These are phyloP conservation scores for Lithobates pipiens DNA, from an alignment of 2,797 vertebrate species.

Conservation along the genomic window DNA sequence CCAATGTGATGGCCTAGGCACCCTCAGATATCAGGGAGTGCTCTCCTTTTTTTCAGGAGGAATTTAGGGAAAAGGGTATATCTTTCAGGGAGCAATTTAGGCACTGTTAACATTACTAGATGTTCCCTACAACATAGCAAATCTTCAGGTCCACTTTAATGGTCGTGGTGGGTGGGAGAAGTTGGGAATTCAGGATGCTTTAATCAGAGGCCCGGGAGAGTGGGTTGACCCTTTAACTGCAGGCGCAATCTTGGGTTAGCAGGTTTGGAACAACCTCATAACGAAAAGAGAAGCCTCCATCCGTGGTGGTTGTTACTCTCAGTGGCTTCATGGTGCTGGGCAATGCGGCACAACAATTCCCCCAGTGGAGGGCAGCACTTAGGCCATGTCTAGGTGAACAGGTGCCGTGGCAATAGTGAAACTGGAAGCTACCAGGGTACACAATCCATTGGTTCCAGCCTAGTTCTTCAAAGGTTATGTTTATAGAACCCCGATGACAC, in stretches of 20 bases:
- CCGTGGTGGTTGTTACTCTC: slow-evolving; percentile 88
- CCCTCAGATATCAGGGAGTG: no score
- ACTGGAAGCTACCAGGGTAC: slow-evolving; percentile 85
- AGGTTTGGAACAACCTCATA: slow-evolving; percentile 90
- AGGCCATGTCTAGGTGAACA: slow-evolving; percentile 76
- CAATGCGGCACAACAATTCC: slow-evolving; percentile 87
- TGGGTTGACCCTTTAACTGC: slow-evolving; percentile 72
- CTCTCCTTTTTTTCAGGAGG: no score
- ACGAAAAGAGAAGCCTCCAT: slow-evolving; percentile 89
- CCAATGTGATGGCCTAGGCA: no score
- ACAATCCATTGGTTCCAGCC: slow-evolving; percentile 95
- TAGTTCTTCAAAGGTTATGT: slow-evolving; percentile 91
- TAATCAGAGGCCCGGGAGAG: background rate
- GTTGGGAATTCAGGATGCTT: no score
- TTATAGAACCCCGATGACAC: slow-evolving; percentile 82
- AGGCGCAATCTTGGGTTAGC: slow-evolving; percentile 89
- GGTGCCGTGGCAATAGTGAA: slow-evolving; percentile 90
- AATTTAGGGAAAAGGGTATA: no score
- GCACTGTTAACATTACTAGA: no score
- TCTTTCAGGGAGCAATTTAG: no score
- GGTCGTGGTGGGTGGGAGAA: no score
- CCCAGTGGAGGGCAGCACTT: slow-evolving; percentile 77
- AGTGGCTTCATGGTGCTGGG: slow-evolving; percentile 88
- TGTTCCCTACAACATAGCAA: no score
- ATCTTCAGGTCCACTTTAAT: no score